Evolutionary conservation across 2,797 vertebrate genomes (phyloP), one percentile per base, ranked within the genome.

Genomic region (Gymnoscopelus microlampas): DNA sequence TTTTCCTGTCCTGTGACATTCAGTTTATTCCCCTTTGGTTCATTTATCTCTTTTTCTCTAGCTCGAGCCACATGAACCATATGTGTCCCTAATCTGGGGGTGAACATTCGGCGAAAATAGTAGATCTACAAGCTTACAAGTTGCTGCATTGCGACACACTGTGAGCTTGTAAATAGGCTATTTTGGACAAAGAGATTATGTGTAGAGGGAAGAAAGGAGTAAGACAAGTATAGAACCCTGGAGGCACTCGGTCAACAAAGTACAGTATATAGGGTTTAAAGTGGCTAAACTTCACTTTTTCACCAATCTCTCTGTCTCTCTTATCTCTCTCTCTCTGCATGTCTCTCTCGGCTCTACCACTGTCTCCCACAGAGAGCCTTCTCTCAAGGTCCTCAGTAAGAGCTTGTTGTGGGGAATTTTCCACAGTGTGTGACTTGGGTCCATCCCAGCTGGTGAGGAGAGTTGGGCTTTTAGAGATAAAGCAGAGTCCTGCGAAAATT

Each of bases 401-500:
- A 44, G 79, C 82, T 60, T 32, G 51, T 71, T 10, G 67, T 4
- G 76, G 74, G 81, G 86, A 85, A 78, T 84, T 90, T 91, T 91
- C 89, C 87, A 72, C 63, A 60, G 66, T 4, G 5, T 62, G 74
- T 14, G 35, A 77, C 71, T 70, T 55, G 71, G 62, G 8, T 78
- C 5, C 14, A 35, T 35, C 32, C 32, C 32, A 35, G 32, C 32
- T 35, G 32, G 32, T 56, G 60, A 53, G 55, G 63, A 39, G 76
- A 87, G 87, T 87, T 88, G 89, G 73, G 72, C 68, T 32, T 1
- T 12, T 19, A 44, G 48, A 81, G 83, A 81, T 69, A 80, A 84
- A 79, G 76, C 75, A 0, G 73, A 86, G 68, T 71, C 85, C 77
- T 91, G 88, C 82, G 90, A 91, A 89, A 88, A 87, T 66, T 63